Conservation (phyloP, 2,113 vertebrate species). For the Tachysurus fulvidraco region DNA sequence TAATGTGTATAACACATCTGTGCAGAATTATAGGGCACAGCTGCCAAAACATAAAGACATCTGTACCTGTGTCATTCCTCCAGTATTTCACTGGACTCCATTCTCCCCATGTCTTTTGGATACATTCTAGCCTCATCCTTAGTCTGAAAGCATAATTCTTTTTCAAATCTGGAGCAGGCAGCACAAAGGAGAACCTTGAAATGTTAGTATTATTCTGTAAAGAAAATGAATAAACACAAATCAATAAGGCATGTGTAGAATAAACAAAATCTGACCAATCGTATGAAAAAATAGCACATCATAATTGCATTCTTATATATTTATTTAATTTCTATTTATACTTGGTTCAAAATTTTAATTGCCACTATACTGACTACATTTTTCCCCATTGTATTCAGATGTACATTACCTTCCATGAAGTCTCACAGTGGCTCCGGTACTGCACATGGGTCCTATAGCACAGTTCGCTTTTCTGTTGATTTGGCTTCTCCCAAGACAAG, state of each 20-base stretch:
- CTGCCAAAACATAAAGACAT: not conserved
- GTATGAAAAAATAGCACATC: not conserved
- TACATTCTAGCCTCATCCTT: conserved; percentile 40
- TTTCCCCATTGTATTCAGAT: not conserved
- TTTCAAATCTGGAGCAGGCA: conserved; percentile 25
- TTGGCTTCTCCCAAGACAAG: conserved; percentile 37
- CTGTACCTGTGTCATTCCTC: conserved; percentile 28
- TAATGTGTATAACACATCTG: not conserved
- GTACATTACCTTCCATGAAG: conserved; percentile 52
- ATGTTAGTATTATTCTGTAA: not conserved
- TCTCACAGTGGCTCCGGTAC: conserved; percentile 48
- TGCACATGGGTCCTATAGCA: conserved; percentile 53
- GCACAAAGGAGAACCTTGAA: not conserved
- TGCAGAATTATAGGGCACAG: not conserved
- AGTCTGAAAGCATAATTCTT: conserved; percentile 52
- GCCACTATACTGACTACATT: not conserved
- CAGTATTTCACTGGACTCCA: conserved; percentile 50
- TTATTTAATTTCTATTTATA: not conserved
- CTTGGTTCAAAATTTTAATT: too few species aligned
- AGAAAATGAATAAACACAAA: conserved; percentile 15
- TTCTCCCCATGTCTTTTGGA: conserved; percentile 14
- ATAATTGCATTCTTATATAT: not conserved
- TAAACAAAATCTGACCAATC: not conserved
- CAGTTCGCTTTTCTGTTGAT: fast-evolving
- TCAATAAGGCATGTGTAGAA: not conserved